phyloP scores from a whole-genome alignment of 2,888 invertebrate species.

The Machimus rusticus region DNA sequence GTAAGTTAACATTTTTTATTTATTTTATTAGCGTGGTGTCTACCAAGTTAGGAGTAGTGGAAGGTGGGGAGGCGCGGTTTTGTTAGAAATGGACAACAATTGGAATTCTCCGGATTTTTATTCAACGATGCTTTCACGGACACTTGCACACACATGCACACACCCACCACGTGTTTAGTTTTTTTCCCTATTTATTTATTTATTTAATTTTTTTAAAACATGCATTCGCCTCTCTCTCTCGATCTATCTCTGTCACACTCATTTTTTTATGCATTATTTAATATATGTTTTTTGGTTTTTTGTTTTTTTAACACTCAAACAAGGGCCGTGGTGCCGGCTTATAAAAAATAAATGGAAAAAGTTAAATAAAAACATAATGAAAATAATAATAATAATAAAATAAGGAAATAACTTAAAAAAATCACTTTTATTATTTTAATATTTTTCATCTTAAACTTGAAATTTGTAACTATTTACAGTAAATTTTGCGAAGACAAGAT shows the following conservation, averaged over 20 bases:
- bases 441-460: background rate
- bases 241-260: background rate
- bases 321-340: background rate
- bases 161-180: background rate
- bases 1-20: no score
- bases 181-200: background rate
- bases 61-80: background rate
- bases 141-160: background rate
- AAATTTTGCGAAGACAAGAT: background rate
- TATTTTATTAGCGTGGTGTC: no score
- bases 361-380: background rate
- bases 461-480: background rate
- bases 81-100: background rate
- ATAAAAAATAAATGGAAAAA: background rate
- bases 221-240: background rate
- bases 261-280: background rate
- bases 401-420: background rate
- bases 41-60: no score
- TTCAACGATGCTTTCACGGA: background rate
- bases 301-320: background rate
- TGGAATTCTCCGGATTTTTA: background rate
- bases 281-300: background rate
- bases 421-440: background rate
- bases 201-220: background rate
- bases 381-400: no score